Percentiles rank a stretch among this genome's conserved stretches.
phyloP scores from a whole-genome alignment of 2,888 invertebrate species.

The Meghimatium bilineatum region DNA sequence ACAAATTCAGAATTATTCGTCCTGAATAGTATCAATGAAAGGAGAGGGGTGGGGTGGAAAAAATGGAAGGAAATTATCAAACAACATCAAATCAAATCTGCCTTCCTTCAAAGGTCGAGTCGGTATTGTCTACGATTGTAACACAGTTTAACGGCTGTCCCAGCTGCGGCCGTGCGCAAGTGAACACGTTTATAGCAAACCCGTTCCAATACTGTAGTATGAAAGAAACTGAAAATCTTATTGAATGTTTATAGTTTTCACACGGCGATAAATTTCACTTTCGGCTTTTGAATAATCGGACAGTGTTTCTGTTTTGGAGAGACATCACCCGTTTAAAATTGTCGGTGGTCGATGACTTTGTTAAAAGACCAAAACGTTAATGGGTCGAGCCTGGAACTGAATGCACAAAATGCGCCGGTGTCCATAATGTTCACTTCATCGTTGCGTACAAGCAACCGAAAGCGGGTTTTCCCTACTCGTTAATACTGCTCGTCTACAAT shows the following conservation, averaged over 20 bases:
- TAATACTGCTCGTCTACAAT: conserved; percentile 37
- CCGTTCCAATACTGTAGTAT: conserved; percentile 39
- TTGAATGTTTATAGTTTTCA: conserved; percentile 42
- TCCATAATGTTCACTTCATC: conserved; percentile 50
- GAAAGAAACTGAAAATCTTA: conserved; percentile 31
- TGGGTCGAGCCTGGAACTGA: conserved; percentile 28
- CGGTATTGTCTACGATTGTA: conserved; percentile 43
- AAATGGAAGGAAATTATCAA: conserved; percentile 36
- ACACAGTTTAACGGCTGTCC: conserved; percentile 41
- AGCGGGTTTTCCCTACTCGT: conserved; percentile 22
- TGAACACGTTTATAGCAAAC: conserved; percentile 47
- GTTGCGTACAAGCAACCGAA: conserved; percentile 15
- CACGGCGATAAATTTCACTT: conserved; percentile 47
- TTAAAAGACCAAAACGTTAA: conserved; percentile 44
- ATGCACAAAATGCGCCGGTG: conserved; percentile 27
- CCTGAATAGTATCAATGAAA: conserved; percentile 8
- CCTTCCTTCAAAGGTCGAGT: conserved; percentile 34
- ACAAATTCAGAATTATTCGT: conserved; percentile 14
- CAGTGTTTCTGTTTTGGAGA: conserved; percentile 47
- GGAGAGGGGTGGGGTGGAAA: background rate
- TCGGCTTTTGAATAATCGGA: conserved; percentile 42
- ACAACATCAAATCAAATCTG: conserved; percentile 40
- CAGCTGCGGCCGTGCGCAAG: conserved; percentile 47
- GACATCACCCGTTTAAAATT: conserved; percentile 40
- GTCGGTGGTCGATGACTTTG: conserved; percentile 45